These are phyloP conservation scores for Caenorhabditis sp. DNA, from an alignment of 2,888 invertebrate genomes.

Conservation along the genomic window DNA sequence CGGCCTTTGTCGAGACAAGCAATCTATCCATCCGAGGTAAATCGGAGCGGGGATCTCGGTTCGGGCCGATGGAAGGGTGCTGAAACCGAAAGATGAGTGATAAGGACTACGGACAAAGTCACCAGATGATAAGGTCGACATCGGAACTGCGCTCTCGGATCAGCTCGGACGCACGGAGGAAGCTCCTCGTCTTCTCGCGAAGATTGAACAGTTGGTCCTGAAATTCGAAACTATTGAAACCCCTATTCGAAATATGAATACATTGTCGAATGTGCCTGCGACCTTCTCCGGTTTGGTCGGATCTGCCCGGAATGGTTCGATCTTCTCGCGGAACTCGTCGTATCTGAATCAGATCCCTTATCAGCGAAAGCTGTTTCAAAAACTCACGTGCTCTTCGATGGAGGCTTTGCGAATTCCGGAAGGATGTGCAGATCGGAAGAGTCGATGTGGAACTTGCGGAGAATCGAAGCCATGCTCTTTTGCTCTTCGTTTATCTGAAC, in stretches of 20 bases:
- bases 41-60: slow-evolving; percentile 56
- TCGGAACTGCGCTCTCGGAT: slow-evolving; percentile 53
- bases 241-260: too few relatives aligned
- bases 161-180: slow-evolving; percentile 57
- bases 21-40: slow-evolving; percentile 62
- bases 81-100: too few relatives aligned
- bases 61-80: slow-evolving; percentile 63
- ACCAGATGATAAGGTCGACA: slow-evolving; percentile 63
- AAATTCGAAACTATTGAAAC: too few relatives aligned
- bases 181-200: slow-evolving; percentile 60
- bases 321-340: slow-evolving; percentile 52
- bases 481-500: slow-evolving; percentile 65
- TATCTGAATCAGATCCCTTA: slow-evolving; percentile 20
- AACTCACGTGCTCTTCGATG: slow-evolving; percentile 52
- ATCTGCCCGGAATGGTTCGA: slow-evolving; percentile 44
- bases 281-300: slow-evolving; percentile 17
- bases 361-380: background rate
- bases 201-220: slow-evolving; percentile 60
- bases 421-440: slow-evolving; percentile 63
- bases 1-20: slow-evolving; percentile 47
- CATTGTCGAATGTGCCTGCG: slow-evolving; percentile 56
- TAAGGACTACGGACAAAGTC: background rate
- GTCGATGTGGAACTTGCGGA: slow-evolving; percentile 61
- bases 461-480: slow-evolving; percentile 58
- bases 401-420: slow-evolving; percentile 52